Conservation (phyloP, 2,888 invertebrate species). For the Brachyopa scutellaris region DNA sequence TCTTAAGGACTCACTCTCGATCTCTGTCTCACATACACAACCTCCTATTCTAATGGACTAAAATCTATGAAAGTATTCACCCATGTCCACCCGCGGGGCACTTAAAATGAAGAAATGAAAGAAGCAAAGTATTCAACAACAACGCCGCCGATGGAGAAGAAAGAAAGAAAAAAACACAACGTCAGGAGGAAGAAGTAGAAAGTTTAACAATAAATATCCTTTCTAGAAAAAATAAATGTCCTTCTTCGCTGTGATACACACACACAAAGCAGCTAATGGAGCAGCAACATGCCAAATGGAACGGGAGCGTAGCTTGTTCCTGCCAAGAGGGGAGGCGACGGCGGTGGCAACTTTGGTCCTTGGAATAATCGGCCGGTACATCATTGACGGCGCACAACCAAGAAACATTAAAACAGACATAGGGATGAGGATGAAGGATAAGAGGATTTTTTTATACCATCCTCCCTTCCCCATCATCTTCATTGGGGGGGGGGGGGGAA, state of each 20-base stretch:
- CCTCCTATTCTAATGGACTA: conserved; percentile 61
- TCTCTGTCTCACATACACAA: not conserved
- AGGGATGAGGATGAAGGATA: conserved; percentile 43
- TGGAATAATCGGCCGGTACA: conserved; percentile 63
- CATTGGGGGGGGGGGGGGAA: not conserved
- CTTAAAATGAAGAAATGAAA: conserved; percentile 69
- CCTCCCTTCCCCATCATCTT: not conserved
- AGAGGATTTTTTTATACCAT: conserved; percentile 14
- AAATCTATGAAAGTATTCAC: conserved; percentile 65
- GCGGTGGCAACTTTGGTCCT: conserved; percentile 17
- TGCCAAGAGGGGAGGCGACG: not conserved
- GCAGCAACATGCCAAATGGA: conserved; percentile 63
- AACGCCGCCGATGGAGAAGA: not conserved
- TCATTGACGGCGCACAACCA: conserved; percentile 62
- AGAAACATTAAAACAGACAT: conserved; percentile 61
- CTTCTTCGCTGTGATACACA: conserved; percentile 40
- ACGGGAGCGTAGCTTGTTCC: conserved; percentile 22
- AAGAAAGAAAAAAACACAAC: not conserved
- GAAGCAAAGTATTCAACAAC: conserved; percentile 69
- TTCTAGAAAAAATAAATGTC: conserved; percentile 65
- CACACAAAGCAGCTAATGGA: conserved; percentile 70
- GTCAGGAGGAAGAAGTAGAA: conserved; percentile 56
- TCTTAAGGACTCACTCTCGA: conserved; percentile 47
- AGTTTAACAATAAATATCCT: conserved; percentile 73
- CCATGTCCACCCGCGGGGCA: conserved; percentile 70